Base-by-base conservation (phyloP, 2,113 vertebrate species). In the Eptesicus fuscus region DNA sequence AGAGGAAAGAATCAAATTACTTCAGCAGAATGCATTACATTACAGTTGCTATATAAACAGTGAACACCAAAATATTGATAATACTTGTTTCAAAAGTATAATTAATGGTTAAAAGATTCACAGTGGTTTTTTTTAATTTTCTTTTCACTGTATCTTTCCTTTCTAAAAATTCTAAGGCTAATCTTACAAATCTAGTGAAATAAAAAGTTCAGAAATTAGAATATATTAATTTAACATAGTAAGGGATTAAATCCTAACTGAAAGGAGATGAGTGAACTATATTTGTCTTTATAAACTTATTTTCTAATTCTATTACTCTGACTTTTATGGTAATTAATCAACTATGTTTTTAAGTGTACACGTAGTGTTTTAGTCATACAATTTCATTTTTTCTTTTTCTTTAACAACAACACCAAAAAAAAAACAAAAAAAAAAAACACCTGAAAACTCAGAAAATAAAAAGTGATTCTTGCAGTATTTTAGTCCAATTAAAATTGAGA, bases 321-420 rank as follows among this genome's bases (percentile, higher is more conserved):
- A 91, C 70, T 93, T 70, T 73, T 89, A 96, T 25, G 73, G 5
- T 71, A 96, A 95, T 96, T 96, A 88, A 40, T 94, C 47, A 78
- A 13, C 56, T 86, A 18, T 87, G 87, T 82, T 83, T 63, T 63
- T 92, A 67, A 76, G 53, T 92, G 8, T 42, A 42, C 7, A 79
- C n/a, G 83, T 47, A 56, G 5, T 70, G 4, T 82, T 79, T 92
- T 83, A 92, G 10, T 78, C 47, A 59, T 2, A 61, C 23, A 35
- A 56, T 93, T 96, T 35, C 4, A 56, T 77, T 80, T 83, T 90
- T 90, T 8, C 6, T 93, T 85, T 83, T 25, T 9, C 28, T 94
- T 90, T 10, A 20, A 56, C 53, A 63, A 51, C 16, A 51, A 18
- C 4, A 51, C 18, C 16, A 51, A 20, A 5, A 53, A 89, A 74